Conservation (phyloP, 1,140 invertebrate species). For the Brachionus paranguensis region DNA sequence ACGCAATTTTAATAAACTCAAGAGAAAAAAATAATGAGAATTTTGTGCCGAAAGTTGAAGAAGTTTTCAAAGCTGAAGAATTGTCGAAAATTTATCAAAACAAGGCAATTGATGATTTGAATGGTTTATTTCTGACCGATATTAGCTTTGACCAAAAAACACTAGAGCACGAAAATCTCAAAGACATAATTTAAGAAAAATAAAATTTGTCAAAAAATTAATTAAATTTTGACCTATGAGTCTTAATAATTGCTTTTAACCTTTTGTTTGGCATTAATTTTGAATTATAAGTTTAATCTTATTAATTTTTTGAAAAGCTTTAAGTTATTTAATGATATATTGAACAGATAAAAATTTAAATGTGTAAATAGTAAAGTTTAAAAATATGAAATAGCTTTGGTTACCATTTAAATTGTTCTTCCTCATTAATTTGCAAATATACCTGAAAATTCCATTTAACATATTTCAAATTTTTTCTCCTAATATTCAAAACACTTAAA, state of each 20-base stretch:
- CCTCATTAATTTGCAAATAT: not conserved
- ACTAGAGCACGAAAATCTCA: conserved; percentile 2
- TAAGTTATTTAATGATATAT: not conserved
- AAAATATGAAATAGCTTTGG: not conserved
- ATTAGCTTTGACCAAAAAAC: not conserved
- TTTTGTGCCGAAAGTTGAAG: not conserved
- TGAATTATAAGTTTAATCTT: not conserved
- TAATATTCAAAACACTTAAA: not conserved
- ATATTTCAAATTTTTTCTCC: not conserved
- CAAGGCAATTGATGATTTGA: not conserved
- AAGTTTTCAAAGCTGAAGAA: not conserved
- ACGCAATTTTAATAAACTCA: not conserved
- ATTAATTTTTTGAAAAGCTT: not conserved
- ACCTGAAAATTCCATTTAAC: not conserved
- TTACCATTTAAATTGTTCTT: not conserved
- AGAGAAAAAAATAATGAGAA: not conserved
- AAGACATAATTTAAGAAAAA: not conserved
- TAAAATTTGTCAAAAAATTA: not conserved
- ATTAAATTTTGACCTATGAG: not conserved
- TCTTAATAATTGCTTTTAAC: not conserved
- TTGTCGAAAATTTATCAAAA: not conserved
- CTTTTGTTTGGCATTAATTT: not conserved
- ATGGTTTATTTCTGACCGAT: conserved; percentile 27
- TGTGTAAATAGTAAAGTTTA: not conserved
- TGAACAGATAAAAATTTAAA: not conserved